A percentile compares a stretch with the other conserved stretches of the same genome.
Evolutionary conservation across 2,797 vertebrate species (phyloP).

Genomic region (Pseudochromis fuscus): DNA sequence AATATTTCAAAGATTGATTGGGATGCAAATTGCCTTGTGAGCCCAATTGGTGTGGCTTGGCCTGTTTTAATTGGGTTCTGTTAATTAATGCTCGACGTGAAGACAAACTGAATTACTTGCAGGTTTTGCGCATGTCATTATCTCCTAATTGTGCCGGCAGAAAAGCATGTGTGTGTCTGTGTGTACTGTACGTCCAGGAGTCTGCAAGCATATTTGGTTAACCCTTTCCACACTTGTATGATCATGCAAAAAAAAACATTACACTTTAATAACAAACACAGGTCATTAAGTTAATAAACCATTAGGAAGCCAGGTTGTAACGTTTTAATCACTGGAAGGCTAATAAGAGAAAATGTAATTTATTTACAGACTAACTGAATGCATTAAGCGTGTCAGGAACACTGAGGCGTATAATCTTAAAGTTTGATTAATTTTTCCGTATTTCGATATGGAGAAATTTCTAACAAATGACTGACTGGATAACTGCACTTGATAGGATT

Average conservation of each 20-base stretch:
- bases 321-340: slow-evolving; percentile 61
- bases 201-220: slow-evolving; percentile 44
- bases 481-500: slow-evolving; percentile 23
- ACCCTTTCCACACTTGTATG: slow-evolving; percentile 36
- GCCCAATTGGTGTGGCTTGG: slow-evolving; percentile 76
- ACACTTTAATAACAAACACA: slow-evolving; percentile 46
- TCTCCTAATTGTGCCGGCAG: slow-evolving; percentile 72
- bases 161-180: not conserved
- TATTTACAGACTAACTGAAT: slow-evolving; percentile 50
- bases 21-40: slow-evolving; percentile 82
- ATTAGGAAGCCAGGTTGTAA: slow-evolving; percentile 47
- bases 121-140: slow-evolving; percentile 80
- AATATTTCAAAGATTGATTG: slow-evolving; percentile 80
- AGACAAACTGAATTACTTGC: slow-evolving; percentile 80
- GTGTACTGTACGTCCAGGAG: slow-evolving; percentile 3
- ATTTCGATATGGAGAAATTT: slow-evolving; percentile 48
- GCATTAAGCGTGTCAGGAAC: slow-evolving; percentile 36
- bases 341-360: slow-evolving; percentile 52
- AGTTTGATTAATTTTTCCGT: slow-evolving; percentile 45
- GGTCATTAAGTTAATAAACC: slow-evolving; percentile 56
- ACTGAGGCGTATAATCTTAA: slow-evolving; percentile 43
- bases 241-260: slow-evolving; percentile 37
- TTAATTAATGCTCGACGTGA: slow-evolving; percentile 82
- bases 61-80: slow-evolving; percentile 83
- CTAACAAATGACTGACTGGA: slow-evolving; percentile 7